A percentile compares a stretch with the other conserved stretches of the same genome.
phyloP scores from a whole-genome alignment of 2,888 invertebrate genomes.

The Eupsilia transversa region DNA sequence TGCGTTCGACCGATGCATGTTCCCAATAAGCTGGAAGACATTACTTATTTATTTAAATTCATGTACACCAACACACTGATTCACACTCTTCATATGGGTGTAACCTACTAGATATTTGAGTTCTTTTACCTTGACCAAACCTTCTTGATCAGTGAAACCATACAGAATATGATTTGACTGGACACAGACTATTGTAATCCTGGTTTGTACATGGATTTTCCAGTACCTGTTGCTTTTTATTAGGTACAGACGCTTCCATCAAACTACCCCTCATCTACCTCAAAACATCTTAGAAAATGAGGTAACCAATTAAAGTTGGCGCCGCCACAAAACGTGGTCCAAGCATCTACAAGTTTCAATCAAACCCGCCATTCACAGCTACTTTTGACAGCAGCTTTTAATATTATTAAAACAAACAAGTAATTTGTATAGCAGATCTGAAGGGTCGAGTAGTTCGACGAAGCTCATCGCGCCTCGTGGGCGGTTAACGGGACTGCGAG shows the following conservation, averaged over 20 bases:
- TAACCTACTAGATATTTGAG: neutral
- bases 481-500: slow-evolving; percentile 82
- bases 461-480: slow-evolving; percentile 74
- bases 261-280: neutral
- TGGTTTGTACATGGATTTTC: neutral
- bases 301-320: slow-evolving; percentile 1
- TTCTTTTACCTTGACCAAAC: neutral
- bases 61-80: slow-evolving; percentile 30
- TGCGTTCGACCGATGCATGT: slow-evolving; percentile 69
- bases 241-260: no score
- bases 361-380: slow-evolving; percentile 33
- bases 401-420: slow-evolving; percentile 66
- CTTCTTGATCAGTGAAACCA: neutral
- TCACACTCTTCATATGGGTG: slow-evolving; percentile 34
- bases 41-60: slow-evolving; percentile 39
- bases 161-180: neutral
- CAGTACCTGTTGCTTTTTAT: neutral
- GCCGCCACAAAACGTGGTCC: neutral
- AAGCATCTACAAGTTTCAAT: slow-evolving; percentile 28
- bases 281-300: neutral
- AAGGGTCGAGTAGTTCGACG: slow-evolving; percentile 72
- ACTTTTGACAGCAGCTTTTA: slow-evolving; percentile 60
- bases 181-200: neutral
- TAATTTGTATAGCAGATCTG: slow-evolving; percentile 73
- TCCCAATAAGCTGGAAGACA: slow-evolving; percentile 51